These are phyloP conservation scores for Andrena bicolor DNA, from an alignment of 2,888 invertebrate genomes.

Conservation along the genomic window DNA sequence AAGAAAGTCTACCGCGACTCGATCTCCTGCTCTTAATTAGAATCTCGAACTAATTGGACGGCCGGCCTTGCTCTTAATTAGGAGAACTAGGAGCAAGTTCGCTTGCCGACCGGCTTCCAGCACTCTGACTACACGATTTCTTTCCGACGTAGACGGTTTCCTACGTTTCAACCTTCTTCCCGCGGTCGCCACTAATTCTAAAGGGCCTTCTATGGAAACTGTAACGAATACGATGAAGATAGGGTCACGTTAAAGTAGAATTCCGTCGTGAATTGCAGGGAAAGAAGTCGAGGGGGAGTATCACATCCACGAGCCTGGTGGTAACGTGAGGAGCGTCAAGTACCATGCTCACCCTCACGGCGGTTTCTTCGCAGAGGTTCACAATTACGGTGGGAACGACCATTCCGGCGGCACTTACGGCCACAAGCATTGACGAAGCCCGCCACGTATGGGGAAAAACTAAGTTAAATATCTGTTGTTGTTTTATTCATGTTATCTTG, in stretches of 20 bases:
- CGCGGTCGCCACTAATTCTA: not conserved
- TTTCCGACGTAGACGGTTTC: not conserved
- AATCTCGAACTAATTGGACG: conserved; percentile 73
- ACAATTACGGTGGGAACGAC: conserved; percentile 77
- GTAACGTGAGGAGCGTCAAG: conserved; percentile 78
- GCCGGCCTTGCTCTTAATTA: conserved; percentile 70
- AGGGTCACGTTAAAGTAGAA: conserved; percentile 4
- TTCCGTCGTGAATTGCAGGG: conserved; percentile 51
- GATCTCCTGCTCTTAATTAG: conserved; percentile 70
- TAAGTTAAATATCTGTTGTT: not conserved
- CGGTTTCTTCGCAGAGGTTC: conserved; percentile 82
- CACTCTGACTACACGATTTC: conserved; percentile 3
- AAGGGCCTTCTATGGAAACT: not conserved
- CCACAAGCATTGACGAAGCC: conserved; percentile 35
- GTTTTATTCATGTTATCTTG: not conserved
- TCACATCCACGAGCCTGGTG: conserved; percentile 81
- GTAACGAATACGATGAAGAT: not conserved
- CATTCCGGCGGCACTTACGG: conserved; percentile 73
- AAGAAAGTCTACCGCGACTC: conserved; percentile 45
- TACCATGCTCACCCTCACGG: conserved; percentile 81
- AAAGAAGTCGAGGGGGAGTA: conserved; percentile 80
- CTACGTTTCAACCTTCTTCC: not conserved
- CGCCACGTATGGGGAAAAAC: not conserved
- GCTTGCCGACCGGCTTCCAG: conserved; percentile 35
- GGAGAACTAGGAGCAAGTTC: conserved; percentile 58